These are phyloP conservation scores for Porites cylindrica DNA, from an alignment of 92 coral and sea anemone genomes.

Conservation along the genomic window DNA sequence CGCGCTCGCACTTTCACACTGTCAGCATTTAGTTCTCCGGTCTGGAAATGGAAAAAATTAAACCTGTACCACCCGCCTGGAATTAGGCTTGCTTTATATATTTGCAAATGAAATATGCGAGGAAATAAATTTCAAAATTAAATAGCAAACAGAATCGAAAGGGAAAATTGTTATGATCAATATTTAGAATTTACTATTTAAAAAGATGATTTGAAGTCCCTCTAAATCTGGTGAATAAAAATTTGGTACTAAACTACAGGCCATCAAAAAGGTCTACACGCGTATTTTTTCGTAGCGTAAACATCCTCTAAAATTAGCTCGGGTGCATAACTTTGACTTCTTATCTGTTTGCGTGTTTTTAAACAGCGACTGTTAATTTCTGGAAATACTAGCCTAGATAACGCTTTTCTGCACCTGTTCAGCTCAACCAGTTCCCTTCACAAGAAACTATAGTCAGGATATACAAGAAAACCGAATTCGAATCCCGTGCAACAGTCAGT, in stretches of 20 bases:
- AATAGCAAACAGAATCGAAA: background rate
- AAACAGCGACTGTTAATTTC: background rate
- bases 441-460: background rate
- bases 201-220: too few species aligned
- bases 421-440: background rate
- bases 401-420: background rate
- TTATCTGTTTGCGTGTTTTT: background rate
- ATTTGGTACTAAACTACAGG: too few species aligned
- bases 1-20: too few species aligned
- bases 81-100: too few species aligned
- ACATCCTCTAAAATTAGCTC: background rate
- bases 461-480: background rate
- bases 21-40: too few species aligned
- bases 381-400: background rate
- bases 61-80: constrained; percentile 13
- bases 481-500: background rate
- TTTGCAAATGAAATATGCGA: background rate
- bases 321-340: background rate
- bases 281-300: background rate
- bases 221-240: too few species aligned
- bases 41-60: too few species aligned
- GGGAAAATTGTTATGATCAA: background rate
- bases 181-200: background rate
- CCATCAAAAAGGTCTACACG: too few species aligned
- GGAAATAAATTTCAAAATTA: background rate